Conservation (phyloP, 2,113 vertebrate genomes). For the Hylia prasina region DNA sequence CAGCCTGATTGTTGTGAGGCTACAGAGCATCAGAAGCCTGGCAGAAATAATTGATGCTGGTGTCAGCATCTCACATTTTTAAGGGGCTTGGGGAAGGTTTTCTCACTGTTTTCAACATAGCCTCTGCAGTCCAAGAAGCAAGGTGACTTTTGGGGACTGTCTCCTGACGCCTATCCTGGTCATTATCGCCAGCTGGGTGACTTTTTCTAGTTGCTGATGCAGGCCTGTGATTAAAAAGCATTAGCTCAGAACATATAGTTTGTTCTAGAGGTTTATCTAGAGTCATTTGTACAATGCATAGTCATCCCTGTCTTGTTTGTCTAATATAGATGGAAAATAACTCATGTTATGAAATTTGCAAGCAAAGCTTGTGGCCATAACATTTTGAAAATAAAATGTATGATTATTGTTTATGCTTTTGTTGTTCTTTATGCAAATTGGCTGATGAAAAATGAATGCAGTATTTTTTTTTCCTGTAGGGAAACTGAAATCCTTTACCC, state of each 20-base stretch:
- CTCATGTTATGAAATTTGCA: slow-evolving; percentile 8
- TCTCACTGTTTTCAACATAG: neutral
- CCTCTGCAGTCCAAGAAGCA: neutral
- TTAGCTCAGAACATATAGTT: neutral
- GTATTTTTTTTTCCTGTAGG: neutral
- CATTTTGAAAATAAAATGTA: neutral
- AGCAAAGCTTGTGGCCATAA: neutral
- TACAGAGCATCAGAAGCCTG: neutral
- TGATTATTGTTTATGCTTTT: neutral
- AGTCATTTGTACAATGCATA: neutral
- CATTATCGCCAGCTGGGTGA: neutral
- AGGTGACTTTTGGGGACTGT: slow-evolving; percentile 10
- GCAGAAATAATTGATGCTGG: neutral
- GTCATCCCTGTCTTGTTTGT: neutral
- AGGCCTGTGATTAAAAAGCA: slow-evolving; percentile 19
- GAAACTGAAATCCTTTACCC: neutral
- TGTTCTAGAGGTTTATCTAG: slow-evolving; percentile 13
- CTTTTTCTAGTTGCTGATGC: neutral
- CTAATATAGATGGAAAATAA: slow-evolving; percentile 10
- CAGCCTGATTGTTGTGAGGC: neutral
- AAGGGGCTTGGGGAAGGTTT: neutral
- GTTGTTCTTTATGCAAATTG: slow-evolving; percentile 25
- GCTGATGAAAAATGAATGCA: slow-evolving; percentile 12
- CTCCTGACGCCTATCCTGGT: neutral
- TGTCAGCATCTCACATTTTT: neutral